Evolutionary conservation across 2,888 invertebrate genomes (phyloP).

Genomic region (Pterostichus madidus): DNA sequence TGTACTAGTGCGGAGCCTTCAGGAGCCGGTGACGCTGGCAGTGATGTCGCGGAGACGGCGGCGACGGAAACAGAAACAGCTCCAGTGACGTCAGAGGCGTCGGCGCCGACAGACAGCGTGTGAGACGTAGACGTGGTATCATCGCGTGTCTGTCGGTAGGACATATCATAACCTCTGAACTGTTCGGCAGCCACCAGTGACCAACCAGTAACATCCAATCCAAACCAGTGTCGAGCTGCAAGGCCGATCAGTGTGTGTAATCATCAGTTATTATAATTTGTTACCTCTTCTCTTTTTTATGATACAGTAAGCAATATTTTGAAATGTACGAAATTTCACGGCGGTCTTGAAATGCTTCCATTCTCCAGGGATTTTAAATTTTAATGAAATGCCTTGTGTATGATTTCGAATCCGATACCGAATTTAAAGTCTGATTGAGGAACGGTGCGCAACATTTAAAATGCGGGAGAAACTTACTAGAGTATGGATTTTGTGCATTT

Average conservation of each 20-base stretch:
- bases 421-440: conserved; percentile 53
- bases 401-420: conserved; percentile 32
- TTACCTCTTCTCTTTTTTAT: conserved; percentile 49
- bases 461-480: conserved; percentile 45
- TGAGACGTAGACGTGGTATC: conserved; percentile 4
- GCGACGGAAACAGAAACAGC: conserved; percentile 17
- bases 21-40: conserved; percentile 26
- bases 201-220: conserved; percentile 24
- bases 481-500: conserved; percentile 63
- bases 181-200: conserved; percentile 32
- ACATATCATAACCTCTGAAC: conserved; percentile 54
- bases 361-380: conserved; percentile 63
- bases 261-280: conserved; percentile 46
- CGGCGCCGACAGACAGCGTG: conserved; percentile 27
- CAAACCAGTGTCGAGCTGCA: neutral
- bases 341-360: conserved; percentile 63
- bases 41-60: neutral
- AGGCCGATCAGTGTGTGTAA: conserved; percentile 40
- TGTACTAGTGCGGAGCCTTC: conserved; percentile 26
- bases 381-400: conserved; percentile 60
- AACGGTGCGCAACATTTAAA: conserved; percentile 50
- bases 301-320: conserved; percentile 65
- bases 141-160: conserved; percentile 42
- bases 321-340: conserved; percentile 49
- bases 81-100: neutral